Base-by-base conservation (phyloP, 2,797 vertebrate genomes). In the Nyctalus aviator region DNA sequence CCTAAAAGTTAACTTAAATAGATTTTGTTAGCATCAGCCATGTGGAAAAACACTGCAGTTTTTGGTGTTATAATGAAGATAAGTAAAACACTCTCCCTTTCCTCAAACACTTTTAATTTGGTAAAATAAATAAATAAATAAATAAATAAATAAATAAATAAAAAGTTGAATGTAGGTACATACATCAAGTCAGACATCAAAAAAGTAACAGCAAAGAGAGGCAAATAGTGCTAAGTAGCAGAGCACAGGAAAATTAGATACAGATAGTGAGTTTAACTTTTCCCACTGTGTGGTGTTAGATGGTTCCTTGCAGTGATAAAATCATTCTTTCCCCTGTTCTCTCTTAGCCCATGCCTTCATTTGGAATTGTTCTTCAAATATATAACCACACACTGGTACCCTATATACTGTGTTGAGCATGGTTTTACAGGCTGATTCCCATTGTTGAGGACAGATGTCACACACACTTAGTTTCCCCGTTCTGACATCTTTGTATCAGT, bases 381-480 rank as follows among this genome's bases (percentile, higher is more conserved):
- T 64, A 88, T 32, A 66, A 50, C 77, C 30, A 48, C 27, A 27
- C 23, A 8, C 35, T 30, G n/a, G 20, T 35, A 62, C 30, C n/a
- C 20, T 30, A 0, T 41, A n/a, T 50, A 50, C 59, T 23, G 59
- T 76, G 72, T 17, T 81, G 68, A 87, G 59, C 68, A 37, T 57
- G 17, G 50, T 64, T 86, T 91, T 76, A 64, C 68, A 72, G n/a
- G 25, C 55, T 59, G 89, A 59, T 66, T 72, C 68, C 77, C 73
- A 81, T 90, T 92, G 84, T 13, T 59, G 59, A 90, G 89, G 82
- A 83, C 77, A 93, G 72, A 84, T 72, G 93, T 84, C 77, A 66
- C 20, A 88, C 91, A 88, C 59, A 89, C 57, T 78, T 79, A 32
- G n/a, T 76, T 62, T 94, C 46, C 71, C 68, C 53, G 68, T 71